Evolutionary conservation across 2,888 invertebrate genomes (phyloP), one percentile per base, ranked within the genome.

Genomic region (Archaeoteleia sp.): DNA sequence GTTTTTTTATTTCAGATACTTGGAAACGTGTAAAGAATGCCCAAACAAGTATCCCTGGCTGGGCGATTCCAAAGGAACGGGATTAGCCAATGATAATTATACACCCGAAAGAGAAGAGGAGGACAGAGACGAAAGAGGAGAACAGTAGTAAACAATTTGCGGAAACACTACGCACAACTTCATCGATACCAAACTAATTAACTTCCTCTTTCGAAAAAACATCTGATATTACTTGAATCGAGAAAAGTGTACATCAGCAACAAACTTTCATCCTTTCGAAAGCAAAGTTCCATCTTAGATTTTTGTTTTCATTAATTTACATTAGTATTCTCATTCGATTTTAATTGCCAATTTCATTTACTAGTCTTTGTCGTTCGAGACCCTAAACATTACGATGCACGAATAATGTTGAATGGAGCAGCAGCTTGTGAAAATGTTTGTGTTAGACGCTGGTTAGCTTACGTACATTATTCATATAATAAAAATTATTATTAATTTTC

Each of bases 21-120:
- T 96, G 90, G 93, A 94, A 81, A 94, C 95, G 10, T 96, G 95
- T 83, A 88, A 87, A 61, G 94, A 95, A 66, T 96, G 95, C 80
- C 95, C 95, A 9, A 92, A 92, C 70, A 90, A 89, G 76, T 92
- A 93, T 86, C 96, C 96, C 1, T 96, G 96, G 96, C 85, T 95
- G 69, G 95, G 95, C 15, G 95, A 95, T 85, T 91, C 95, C 1
- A 93, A 91, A 74, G 95, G 95, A 51, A 92, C 93, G 14, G 95
- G 95, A 7, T 90, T 93, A 71, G 89, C 91, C 20, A 91, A 89
- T 74, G 95, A 95, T 82, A 93, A 92, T 84, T 95, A 95, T 82
- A 90, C 91, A 84, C 92, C 93, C 42, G 93, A 93, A 80, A 91
- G 71, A 66, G 79, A 78, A 60, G 78, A 83, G 67, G 73, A 73